phyloP scores from a whole-genome alignment of 2,888 invertebrate genomes.

The Xestia c-nigrum region DNA sequence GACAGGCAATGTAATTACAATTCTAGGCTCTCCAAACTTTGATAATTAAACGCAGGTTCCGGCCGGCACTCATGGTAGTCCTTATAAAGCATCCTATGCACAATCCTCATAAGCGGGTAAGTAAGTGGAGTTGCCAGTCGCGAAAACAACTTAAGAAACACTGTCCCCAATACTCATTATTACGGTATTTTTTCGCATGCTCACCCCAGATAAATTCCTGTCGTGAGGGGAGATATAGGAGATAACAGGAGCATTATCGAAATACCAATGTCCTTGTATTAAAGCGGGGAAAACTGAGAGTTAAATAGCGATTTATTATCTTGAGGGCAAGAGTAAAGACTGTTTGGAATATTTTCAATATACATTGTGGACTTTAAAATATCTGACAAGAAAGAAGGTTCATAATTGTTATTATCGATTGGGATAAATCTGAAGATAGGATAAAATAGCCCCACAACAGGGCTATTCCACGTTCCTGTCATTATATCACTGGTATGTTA shows the following conservation, averaged over 20 bases:
- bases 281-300: constrained; percentile 87
- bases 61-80: constrained; percentile 1
- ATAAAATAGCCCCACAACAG: neutral
- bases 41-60: constrained; percentile 31
- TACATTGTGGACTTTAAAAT: constrained; percentile 24
- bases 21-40: constrained; percentile 34
- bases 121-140: constrained; percentile 63
- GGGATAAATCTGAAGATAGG: neutral
- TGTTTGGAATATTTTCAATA: constrained; percentile 67
- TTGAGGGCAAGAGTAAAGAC: constrained; percentile 67
- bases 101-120: constrained; percentile 38
- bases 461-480: too few species aligned
- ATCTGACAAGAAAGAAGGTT: neutral
- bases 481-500: too few species aligned
- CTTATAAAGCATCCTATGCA: constrained; percentile 21
- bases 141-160: constrained; percentile 74
- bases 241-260: constrained; percentile 89
- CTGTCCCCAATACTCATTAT: constrained; percentile 86
- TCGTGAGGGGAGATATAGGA: constrained; percentile 83
- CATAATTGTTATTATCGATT: constrained; percentile 5
- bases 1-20: constrained; percentile 17
- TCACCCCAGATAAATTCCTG: constrained; percentile 85
- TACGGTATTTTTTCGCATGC: constrained; percentile 88
- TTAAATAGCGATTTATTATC: constrained; percentile 87
- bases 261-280: constrained; percentile 88